Base-by-base conservation (phyloP, 1,140 invertebrate genomes). In the Subanguina moxae region DNA sequence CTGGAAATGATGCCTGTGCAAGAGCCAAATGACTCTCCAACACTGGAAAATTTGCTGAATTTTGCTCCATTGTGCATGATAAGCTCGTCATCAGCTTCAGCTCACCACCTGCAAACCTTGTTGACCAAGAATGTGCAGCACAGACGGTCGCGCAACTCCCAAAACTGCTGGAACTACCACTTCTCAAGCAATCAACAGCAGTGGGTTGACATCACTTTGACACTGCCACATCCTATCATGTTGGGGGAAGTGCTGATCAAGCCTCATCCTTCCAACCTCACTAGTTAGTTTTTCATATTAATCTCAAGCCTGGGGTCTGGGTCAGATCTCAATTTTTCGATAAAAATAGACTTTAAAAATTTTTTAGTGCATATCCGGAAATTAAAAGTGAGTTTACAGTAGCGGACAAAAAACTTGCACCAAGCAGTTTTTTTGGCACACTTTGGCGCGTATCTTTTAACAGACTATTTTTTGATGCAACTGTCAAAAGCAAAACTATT, bases 201-300 rank as follows among this genome's bases (percentile, higher is more conserved):
- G 13, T 72, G 70, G 70, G n/a, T 72, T 15, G 70, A 72, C 58
- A 3, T 72, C n/a, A 58, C 65, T 19, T 23, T 72, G 30, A 68
- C 68, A 19, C 46, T 72, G 25, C 70, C 70, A 1, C 74, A 72
- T 42, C 73, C 70, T 21, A 74, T 72, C 8, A 56, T 74, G 30
- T 43, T 72, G 9, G 30, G 68, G 48, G 70, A 71, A 27, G 52
- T 72, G 21, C 52, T 74, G 28, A 61, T 72, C 27, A 59, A 66
- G 46, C 65, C 65, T 23, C 65, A 67, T 23, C 7, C 64, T 38
- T 45, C 65, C 25, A 27, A 57, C 17, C 30, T 67, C 23, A n/a
- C 38, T 27, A 42, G 62, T 63, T 1, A 19, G n/a, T 46, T 27
- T 63, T 45, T 27, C n/a, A n/a, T n/a, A n/a, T n/a, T n/a, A n/a